Conservation (phyloP, 2,113 vertebrate genomes). For the Psittacula cyanocephala region DNA sequence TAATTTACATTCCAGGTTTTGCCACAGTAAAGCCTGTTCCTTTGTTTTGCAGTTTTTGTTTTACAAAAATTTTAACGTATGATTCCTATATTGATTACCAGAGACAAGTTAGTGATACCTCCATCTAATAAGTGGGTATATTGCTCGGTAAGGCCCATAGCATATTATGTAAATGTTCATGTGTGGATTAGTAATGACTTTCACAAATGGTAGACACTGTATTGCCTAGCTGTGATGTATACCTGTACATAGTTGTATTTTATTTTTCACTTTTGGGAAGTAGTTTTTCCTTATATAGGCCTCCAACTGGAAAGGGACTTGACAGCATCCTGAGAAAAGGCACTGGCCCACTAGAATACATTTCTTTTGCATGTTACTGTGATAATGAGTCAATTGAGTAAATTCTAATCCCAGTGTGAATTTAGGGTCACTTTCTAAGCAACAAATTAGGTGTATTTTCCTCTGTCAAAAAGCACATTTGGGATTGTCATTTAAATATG, state of each 20-base stretch:
- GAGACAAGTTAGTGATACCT: not conserved
- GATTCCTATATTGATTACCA: not conserved
- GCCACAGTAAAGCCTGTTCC: not conserved
- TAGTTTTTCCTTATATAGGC: not conserved
- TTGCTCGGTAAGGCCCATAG: not conserved
- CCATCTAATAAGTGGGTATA: not conserved
- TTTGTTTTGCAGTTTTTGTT: not conserved
- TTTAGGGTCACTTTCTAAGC: not conserved
- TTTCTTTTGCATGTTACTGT: not conserved
- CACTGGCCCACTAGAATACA: not conserved
- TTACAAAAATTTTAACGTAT: not conserved
- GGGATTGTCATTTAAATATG: constrained; percentile 11
- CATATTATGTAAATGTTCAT: not conserved
- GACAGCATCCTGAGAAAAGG: not conserved
- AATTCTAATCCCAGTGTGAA: not conserved
- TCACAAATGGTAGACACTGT: not conserved
- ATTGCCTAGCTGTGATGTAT: not conserved
- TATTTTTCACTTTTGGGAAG: not conserved
- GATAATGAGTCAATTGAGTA: not conserved
- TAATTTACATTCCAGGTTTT: not conserved
- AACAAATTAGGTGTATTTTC: not conserved
- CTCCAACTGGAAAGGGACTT: not conserved
- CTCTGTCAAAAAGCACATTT: not conserved
- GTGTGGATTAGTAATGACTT: not conserved
- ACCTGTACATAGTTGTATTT: not conserved